Base-by-base conservation (phyloP, 2,888 invertebrate species). In the Tryphoninae sp. region DNA sequence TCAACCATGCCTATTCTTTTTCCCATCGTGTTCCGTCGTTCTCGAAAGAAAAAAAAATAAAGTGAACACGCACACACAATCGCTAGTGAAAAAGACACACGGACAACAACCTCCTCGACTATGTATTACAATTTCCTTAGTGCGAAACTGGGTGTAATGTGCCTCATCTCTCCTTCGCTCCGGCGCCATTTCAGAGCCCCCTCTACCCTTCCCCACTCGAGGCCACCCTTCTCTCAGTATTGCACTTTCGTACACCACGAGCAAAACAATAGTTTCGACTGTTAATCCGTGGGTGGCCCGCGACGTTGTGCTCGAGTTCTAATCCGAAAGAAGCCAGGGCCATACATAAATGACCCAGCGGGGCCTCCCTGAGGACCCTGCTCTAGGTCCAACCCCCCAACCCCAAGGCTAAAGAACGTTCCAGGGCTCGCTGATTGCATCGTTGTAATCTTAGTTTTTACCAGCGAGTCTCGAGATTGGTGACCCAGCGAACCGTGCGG, bases 361-460 rank as follows among this genome's bases (percentile, higher is more conserved):
- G 33, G 33, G 33, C 33, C 33, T 33, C 33, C 33, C 33, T 33
- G 33, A 4, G 67, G 33, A 55, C 59, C 22, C 53, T 19, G 55
- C 26, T 23, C 49, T n/a, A 22, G 51, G 23, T 7, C 62, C 45
- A n/a, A 51, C 51, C 51, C n/a, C 51, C 51, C 13, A n/a, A 64
- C 69, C 64, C 76, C n/a, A 58, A 42, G 61, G 3, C 13, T 23
- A 19, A 22, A 33, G 61, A 61, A 61, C 13, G n/a, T 33, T 19
- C 64, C 71, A 49, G 62, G 78, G 73, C 64, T 80, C 78, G 86
- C 86, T 90, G 90, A 90, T 90, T 90, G 88, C 90, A 89, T 90
- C 87, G 89, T 88, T 87, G 89, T 89, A 90, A 90, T 90, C 90
- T 90, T 88, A 87, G 89, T 90, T 90, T 90, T 90, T 90, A 88